These are phyloP conservation scores for Ryuthela nishihirai DNA, from an alignment of 2,888 invertebrate species.

Conservation along the genomic window DNA sequence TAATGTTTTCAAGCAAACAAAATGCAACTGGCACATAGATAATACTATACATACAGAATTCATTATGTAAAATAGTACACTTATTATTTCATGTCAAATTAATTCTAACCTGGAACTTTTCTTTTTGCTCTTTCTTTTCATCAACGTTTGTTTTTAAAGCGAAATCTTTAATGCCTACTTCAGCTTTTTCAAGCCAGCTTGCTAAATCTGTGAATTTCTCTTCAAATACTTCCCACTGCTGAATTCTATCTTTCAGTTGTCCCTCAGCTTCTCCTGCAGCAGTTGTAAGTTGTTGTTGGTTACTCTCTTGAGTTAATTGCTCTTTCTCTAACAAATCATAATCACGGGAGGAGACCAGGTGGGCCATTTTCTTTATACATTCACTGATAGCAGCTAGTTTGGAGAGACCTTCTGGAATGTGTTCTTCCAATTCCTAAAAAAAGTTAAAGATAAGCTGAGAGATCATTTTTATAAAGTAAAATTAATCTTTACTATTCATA, in stretches of 20 bases:
- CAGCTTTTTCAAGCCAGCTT: conserved; percentile 80
- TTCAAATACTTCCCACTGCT: conserved; percentile 90
- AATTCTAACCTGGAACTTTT: conserved; percentile 75
- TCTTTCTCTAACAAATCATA: conserved; percentile 82
- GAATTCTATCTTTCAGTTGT: conserved; percentile 67
- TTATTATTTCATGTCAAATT: background rate
- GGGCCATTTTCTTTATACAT: conserved; percentile 61
- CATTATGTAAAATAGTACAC: background rate
- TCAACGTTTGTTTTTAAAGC: conserved; percentile 76
- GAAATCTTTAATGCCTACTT: conserved; percentile 78
- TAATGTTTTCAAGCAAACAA: too few relatives aligned
- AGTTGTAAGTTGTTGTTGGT: conserved; percentile 16
- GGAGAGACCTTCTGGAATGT: conserved; percentile 69
- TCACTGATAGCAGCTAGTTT: conserved; percentile 71
- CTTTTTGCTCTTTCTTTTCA: conserved; percentile 84
- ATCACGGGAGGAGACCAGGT: conserved; percentile 71
- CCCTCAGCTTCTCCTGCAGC: conserved; percentile 46
- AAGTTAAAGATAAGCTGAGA: too few relatives aligned
- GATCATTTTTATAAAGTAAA: too few relatives aligned
- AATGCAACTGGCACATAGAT: background rate
- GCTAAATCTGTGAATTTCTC: conserved; percentile 74
- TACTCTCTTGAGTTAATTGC: conserved; percentile 41
- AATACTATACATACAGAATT: background rate
- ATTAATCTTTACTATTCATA: too few relatives aligned
- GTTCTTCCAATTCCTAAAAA: conserved; percentile 66